phyloP scores from a whole-genome alignment of 2,888 invertebrate species.

The Achlya flavicornis region DNA sequence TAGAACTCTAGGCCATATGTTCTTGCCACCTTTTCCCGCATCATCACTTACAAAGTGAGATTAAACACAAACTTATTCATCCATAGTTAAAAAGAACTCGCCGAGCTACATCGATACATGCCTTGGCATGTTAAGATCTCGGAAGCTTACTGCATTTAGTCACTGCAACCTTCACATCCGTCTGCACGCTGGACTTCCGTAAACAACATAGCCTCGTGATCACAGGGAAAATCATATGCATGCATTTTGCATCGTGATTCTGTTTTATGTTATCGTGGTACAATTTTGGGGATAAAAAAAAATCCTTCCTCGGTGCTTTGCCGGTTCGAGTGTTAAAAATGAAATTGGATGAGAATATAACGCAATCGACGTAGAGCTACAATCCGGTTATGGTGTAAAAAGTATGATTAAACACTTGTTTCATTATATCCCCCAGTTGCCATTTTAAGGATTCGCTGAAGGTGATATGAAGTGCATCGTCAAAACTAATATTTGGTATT shows the following conservation, averaged over 20 bases:
- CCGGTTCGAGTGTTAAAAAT: no score
- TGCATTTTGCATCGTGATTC: neutral
- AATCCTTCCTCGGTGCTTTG: neutral
- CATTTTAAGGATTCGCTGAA: neutral
- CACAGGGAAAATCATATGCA: constrained; percentile 29
- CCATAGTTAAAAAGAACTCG: neutral
- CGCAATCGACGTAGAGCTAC: no score
- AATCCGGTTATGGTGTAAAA: no score
- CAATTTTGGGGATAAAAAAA: neutral
- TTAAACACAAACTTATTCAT: neutral
- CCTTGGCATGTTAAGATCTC: constrained; percentile 6
- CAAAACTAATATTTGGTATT: neutral
- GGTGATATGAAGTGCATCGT: constrained; percentile 2
- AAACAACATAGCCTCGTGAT: constrained; percentile 45
- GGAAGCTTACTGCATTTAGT: constrained; percentile 38
- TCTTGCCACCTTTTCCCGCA: no score
- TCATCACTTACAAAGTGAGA: neutral
- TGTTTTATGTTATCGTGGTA: neutral
- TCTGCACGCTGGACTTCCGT: constrained; percentile 46
- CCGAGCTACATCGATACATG: neutral
- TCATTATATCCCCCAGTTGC: neutral
- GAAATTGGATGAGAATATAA: no score
- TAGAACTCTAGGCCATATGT: no score
- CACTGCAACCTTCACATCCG: constrained; percentile 42
- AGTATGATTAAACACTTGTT: no score